These are phyloP conservation scores for Dichetophora obliterata DNA, from an alignment of 2,888 invertebrate species.

Conservation along the genomic window DNA sequence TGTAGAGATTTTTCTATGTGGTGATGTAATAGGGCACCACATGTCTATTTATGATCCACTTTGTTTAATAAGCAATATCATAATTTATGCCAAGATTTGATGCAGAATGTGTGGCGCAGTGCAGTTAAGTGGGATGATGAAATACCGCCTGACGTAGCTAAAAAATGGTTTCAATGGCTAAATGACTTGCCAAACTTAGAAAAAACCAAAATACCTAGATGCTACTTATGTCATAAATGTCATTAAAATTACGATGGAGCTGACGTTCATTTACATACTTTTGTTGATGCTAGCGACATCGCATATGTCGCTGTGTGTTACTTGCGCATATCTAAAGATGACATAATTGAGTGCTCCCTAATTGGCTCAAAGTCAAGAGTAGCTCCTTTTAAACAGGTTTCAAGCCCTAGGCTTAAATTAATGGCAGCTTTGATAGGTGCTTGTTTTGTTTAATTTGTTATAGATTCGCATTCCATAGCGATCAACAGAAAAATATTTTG, in stretches of 20 bases:
- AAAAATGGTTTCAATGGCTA: slow-evolving; percentile 23
- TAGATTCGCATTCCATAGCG: no score
- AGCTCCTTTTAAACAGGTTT: not conserved
- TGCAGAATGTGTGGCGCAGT: slow-evolving; percentile 27
- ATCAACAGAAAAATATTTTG: no score
- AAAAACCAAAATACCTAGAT: slow-evolving; percentile 33
- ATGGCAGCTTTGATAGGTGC: slow-evolving; percentile 1
- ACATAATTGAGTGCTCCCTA: not conserved
- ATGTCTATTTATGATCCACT: slow-evolving; percentile 22
- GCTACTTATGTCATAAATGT: not conserved
- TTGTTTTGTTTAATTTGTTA: not conserved
- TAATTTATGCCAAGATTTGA: slow-evolving; percentile 18
- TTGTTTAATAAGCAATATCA: slow-evolving; percentile 3
- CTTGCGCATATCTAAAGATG: not conserved
- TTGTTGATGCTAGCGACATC: slow-evolving; percentile 31
- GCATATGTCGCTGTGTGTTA: not conserved
- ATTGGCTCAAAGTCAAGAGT: not conserved
- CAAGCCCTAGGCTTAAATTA: not conserved
- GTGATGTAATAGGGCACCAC: no score
- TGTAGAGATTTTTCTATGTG: no score
- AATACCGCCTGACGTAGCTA: not conserved
- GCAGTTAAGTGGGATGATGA: slow-evolving; percentile 13
- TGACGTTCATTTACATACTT: slow-evolving; percentile 23
- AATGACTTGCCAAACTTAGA: slow-evolving; percentile 23
- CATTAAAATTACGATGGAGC: not conserved